Percentiles rank a stretch among this genome's conserved stretches.
Conservation (phyloP, 2,797 vertebrate genomes). For the Paedocypris micromegethes region DNA sequence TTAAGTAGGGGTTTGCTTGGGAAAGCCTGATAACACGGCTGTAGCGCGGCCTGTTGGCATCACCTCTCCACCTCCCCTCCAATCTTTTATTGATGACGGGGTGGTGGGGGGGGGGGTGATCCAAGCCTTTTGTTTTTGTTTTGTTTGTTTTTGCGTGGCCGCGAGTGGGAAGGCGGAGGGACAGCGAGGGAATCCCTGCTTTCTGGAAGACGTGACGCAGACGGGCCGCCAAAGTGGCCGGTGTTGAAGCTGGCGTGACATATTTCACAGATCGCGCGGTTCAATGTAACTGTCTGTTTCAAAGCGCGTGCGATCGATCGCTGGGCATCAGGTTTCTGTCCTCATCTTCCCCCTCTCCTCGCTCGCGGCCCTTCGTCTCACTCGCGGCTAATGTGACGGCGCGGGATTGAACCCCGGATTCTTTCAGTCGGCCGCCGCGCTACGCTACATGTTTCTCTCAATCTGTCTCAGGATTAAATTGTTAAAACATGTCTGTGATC, state of each 20-base stretch:
- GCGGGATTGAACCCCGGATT: slow-evolving; percentile 9
- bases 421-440: neutral
- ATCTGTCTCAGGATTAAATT: slow-evolving; percentile 21
- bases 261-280: neutral
- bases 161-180: slow-evolving; percentile 8
- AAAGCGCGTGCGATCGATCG: slow-evolving; percentile 21
- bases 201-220: neutral
- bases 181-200: slow-evolving; percentile 3
- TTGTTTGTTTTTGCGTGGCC: slow-evolving; percentile 48
- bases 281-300: neutral
- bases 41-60: slow-evolving; percentile 49
- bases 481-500: slow-evolving; percentile 23
- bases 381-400: slow-evolving; percentile 25
- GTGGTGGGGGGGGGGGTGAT: neutral
- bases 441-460: slow-evolving; percentile 9
- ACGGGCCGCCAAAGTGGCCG: neutral
- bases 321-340: slow-evolving; percentile 27
- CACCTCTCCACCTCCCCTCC: slow-evolving; percentile 40
- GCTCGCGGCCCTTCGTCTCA: slow-evolving; percentile 21
- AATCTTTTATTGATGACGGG: slow-evolving; percentile 54
- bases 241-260: neutral
- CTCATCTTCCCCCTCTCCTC: neutral
- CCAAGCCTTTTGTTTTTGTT: slow-evolving; percentile 48
- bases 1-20: slow-evolving; percentile 57
- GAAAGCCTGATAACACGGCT: slow-evolving; percentile 50